phyloP scores from a whole-genome alignment of 2,113 vertebrate genomes.

The Lethenteron reissneri region DNA sequence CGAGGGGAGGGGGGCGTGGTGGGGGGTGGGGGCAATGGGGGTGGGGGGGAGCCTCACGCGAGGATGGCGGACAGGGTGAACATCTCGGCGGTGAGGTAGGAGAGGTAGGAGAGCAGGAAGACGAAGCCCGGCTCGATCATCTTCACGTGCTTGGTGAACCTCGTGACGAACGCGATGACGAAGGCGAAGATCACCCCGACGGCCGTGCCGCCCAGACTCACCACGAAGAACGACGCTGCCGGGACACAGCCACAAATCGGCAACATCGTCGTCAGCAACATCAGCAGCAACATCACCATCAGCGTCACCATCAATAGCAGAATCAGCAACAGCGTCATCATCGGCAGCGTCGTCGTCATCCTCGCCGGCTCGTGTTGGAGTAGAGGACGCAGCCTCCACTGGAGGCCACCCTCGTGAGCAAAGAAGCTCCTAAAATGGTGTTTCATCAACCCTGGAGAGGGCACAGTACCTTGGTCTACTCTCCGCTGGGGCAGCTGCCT shows the following conservation, averaged over 20 bases:
- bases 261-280: not conserved
- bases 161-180: conserved; percentile 61
- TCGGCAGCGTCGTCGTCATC: no score
- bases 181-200: conserved; percentile 78
- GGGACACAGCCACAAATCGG: not conserved
- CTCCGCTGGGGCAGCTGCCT: no score
- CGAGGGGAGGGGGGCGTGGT: not conserved
- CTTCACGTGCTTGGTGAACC: conserved; percentile 84
- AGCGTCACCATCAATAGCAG: no score
- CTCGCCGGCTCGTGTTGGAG: no score
- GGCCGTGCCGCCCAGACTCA: conserved; percentile 65
- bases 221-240: conserved; percentile 71
- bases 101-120: conserved; percentile 75
- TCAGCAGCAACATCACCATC: no score
- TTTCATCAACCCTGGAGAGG: no score
- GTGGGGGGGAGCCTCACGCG: conserved; percentile 42
- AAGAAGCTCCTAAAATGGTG: no score
- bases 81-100: conserved; percentile 83
- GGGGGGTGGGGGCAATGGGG: no score
- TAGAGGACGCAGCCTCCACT: no score
- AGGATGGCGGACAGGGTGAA: conserved; percentile 72
- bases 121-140: conserved; percentile 87
- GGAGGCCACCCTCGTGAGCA: no score
- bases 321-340: no score
- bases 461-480: no score